These are phyloP conservation scores for Eublepharis macularius DNA, from an alignment of 2,113 vertebrate genomes.

Conservation along the genomic window DNA sequence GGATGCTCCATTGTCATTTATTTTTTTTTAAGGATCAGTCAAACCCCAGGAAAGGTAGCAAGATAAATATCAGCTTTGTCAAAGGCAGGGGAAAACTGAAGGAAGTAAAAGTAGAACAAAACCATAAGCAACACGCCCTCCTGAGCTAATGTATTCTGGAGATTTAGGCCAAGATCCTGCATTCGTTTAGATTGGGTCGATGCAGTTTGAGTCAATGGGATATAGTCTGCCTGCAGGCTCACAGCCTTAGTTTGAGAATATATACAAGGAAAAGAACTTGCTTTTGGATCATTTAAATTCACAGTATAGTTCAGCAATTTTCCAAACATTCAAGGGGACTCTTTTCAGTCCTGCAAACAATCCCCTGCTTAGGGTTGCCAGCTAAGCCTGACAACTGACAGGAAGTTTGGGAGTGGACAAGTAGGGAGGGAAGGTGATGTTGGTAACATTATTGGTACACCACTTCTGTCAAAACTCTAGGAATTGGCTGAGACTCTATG, in stretches of 20 bases:
- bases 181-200: not conserved
- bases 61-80: constrained; percentile 61
- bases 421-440: no score
- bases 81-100: constrained; percentile 36
- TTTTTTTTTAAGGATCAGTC: constrained; percentile 46
- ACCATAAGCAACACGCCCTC: constrained; percentile 23
- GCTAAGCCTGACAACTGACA: no score
- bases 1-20: constrained; percentile 63
- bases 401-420: no score
- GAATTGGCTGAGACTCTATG: no score
- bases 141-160: not conserved
- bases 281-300: not conserved
- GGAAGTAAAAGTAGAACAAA: constrained; percentile 39
- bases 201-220: not conserved
- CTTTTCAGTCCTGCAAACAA: no score
- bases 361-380: no score
- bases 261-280: not conserved
- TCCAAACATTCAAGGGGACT: no score
- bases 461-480: no score
- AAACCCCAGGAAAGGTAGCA: constrained; percentile 46
- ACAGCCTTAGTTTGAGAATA: not conserved
- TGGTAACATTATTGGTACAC: no score
- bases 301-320: no score
- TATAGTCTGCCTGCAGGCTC: not conserved
- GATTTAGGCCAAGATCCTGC: not conserved